Evolutionary conservation across 2,113 vertebrate genomes (phyloP), one percentile per base, ranked within the genome.

Genomic region (Grallaria varia): DNA sequence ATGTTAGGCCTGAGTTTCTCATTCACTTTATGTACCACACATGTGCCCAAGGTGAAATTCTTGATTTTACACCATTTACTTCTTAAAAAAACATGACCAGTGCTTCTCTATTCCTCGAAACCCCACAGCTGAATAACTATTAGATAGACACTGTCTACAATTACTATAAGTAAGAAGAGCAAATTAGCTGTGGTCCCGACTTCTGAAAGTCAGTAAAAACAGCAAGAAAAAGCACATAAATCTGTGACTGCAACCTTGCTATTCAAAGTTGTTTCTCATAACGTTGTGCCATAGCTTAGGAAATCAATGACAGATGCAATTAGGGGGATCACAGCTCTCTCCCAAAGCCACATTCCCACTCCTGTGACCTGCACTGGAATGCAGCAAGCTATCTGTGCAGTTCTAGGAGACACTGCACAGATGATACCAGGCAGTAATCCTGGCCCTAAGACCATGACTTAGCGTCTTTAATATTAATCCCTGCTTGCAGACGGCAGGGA

Each of bases 381-480:
- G 30, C 45, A 87, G 63, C 31, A 71, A 55, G 71, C 45, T 71
- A 9, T 3, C 63, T 28, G 27, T 7, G 6, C 16, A 39, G 33
- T 31, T 30, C 81, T 5, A 50, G 30, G 50, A 89, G 84, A 78
- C 10, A 10, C 52, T 15, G 45, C 3, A 1, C 59, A 62, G 50
- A 59, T 5, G 69, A 94, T 16, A 52, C 50, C 1, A 0, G 35
- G 55, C 77, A 68, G 30, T 93, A 96, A 94, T 89, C 90, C 90
- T 28, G 42, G 60, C 52, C 52, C 78, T 89, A 89, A 94, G 16
- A 75, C 64, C 74, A 81, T 4, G 4, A 78, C 44, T 89, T 78
- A 89, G 69, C 10, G 1, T 75, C 81, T 91, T 94, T 78, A 93
- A 74, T 87, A 80, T 84, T 84, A 95, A 96, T 91, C 76, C 79